Evolutionary conservation across 2,888 invertebrate genomes (phyloP).

Genomic region (Mesodorylaimus sp.): DNA sequence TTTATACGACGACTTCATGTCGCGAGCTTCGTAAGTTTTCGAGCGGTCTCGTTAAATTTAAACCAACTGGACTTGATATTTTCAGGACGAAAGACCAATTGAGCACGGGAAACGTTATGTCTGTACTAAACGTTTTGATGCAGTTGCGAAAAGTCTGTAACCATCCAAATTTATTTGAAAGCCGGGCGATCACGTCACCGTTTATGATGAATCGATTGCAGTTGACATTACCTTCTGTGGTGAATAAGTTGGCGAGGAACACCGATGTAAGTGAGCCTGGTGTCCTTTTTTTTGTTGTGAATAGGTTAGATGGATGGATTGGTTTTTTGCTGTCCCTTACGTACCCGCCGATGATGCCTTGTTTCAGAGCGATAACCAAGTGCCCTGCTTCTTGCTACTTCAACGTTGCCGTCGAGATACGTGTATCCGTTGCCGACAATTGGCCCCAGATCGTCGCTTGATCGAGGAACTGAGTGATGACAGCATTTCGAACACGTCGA

Average conservation of each 20-base stretch:
- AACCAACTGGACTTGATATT: too few species aligned
- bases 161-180: slow-evolving; percentile 93
- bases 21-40: slow-evolving; percentile 59
- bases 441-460: not conserved
- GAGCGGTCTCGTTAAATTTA: not conserved
- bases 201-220: slow-evolving; percentile 38
- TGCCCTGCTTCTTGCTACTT: too few species aligned
- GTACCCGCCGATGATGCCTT: too few species aligned
- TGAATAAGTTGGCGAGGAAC: slow-evolving; percentile 13
- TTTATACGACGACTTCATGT: slow-evolving; percentile 98
- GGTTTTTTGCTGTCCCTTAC: too few species aligned
- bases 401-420: too few species aligned
- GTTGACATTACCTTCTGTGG: slow-evolving; percentile 13
- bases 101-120: slow-evolving; percentile 72
- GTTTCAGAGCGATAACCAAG: too few species aligned
- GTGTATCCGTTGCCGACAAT: too few species aligned
- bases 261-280: too few species aligned
- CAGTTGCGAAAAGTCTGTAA: slow-evolving; percentile 92
- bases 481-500: too few species aligned
- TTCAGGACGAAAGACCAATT: slow-evolving; percentile 49
- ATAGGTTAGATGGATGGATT: too few species aligned
- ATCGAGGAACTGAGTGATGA: too few species aligned
- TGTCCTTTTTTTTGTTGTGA: too few species aligned
- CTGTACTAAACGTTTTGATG: slow-evolving; percentile 90
- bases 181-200: slow-evolving; percentile 78